Base-by-base conservation (phyloP, 2,113 vertebrate species). In the Chaetura pelagica region DNA sequence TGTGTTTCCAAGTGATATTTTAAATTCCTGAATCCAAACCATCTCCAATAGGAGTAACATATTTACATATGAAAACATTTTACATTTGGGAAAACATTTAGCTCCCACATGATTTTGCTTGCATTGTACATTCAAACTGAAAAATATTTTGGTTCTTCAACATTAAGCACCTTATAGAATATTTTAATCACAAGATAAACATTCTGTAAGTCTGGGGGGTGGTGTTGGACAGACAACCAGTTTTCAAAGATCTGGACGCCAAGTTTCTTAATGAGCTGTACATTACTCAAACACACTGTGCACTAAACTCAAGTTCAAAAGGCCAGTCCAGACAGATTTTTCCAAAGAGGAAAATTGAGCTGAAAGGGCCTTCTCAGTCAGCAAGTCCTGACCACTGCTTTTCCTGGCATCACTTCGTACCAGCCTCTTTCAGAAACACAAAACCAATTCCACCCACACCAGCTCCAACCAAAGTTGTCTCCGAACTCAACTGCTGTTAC, bases 81-180 rank as follows among this genome's bases (percentile, higher is more conserved):
- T 87, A 96, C 69, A 96, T 49, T 93, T 88, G 76, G 86, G 80
- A 78, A 96, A 96, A 94, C 30, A n/a, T 12, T 63, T 77, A 49
- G 63, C 87, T 96, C 83, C 73, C 87, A 82, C 67, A 61, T 34
- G 73, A 97, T 96, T 93, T 94, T 84, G 92, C 84, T 84, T 79
- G 89, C 73, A 92, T 59, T 91, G 44, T 91, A 97, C 94, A 97
- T 93, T 85, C 92, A 76, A 96, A 96, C 81, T 42, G 81, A 95
- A 89, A 68, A 83, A n/a, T 34, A 48, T 82, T 97, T 97, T 97
- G 94, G 97, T 96, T 96, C 49, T 80, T 91, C 67, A 96, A 96
- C 17, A 55, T 93, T 96, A 98, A 97, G 96, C 96, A 97, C 79
- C 97, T 89, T 95, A 96, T 67, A 87, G 90, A 96, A 75, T 83